Base-by-base conservation (phyloP, 1,140 invertebrate genomes). In the Drosophila miranda region DNA sequence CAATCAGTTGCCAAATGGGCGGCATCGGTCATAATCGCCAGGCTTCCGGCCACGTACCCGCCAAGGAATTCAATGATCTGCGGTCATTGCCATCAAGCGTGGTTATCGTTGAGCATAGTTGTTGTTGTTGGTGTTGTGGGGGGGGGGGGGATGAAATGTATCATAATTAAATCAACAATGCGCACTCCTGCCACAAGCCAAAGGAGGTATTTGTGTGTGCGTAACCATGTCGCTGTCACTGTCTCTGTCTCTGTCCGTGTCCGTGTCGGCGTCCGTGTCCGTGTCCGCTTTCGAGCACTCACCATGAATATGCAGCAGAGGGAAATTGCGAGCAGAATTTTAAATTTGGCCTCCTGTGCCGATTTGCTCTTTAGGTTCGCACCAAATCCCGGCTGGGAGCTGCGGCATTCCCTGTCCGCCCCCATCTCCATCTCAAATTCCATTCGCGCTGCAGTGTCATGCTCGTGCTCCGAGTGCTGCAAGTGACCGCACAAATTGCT, bases 1-100 rank as follows among this genome's bases (percentile, higher is more conserved):
- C 96, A 95, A 92, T 97, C 96, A 69, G 95, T 95, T 62, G 96
- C 92, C 89, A 97, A 93, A 92, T 97, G 96, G 30, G 96, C 96
- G 26, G 96, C 96, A 92, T 97, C 96, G 19, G 95, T 94, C 93
- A 96, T 95, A 73, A 97, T 94, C 8, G 96, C 96, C 59, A 97
- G 91, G 91, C 95, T 96, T 81, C 95, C 94, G 14, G 96, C 95
- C 30, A 96, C 88, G 89, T 95, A 94, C 1, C 96, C 96, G 69
- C 96, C 96, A 45, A 95, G 91, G 72, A 95, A 91, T 92, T 95
- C 94, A 73, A 93, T 93, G 72, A 94, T 90, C 94, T 95, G 78
- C 58, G 68, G 53, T 38, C 34, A 5, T 74, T 79, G 55, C 19
- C 51, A 38, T 55, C 19, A 58, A 69, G 52, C 53, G 42, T 43